Conservation (phyloP, 2,888 invertebrate species). For the Eilema griseolum region DNA sequence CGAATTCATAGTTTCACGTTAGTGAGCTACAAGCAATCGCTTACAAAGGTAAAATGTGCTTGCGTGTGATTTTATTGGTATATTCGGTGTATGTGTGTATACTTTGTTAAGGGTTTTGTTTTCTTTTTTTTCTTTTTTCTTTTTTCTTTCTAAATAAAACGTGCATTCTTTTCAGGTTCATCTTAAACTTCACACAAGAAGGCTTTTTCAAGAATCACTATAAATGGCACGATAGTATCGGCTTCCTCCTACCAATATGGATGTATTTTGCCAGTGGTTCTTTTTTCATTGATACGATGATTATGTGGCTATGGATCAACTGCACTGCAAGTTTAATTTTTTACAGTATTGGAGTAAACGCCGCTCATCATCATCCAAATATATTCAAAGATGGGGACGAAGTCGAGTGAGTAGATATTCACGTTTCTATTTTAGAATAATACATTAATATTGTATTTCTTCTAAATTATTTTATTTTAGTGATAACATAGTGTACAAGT, state of each 20-base stretch:
- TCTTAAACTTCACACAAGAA: constrained; percentile 60
- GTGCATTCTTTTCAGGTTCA: constrained; percentile 59
- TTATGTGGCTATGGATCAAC: constrained; percentile 87
- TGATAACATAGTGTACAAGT: no score
- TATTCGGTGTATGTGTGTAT: no score
- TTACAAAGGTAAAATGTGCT: no score
- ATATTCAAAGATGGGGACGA: constrained; percentile 92
- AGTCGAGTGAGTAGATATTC: constrained; percentile 81
- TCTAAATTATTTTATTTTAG: no score
- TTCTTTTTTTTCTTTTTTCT: no score
- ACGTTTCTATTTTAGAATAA: no score
- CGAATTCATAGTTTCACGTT: no score
- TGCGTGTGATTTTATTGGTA: no score
- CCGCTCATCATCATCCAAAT: constrained; percentile 92
- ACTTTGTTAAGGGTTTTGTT: no score
- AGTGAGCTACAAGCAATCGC: no score
- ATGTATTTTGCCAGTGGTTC: constrained; percentile 75
- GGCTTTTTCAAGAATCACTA: constrained; percentile 68
- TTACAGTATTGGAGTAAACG: constrained; percentile 89
- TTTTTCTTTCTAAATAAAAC: no score
- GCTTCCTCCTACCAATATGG: constrained; percentile 74
- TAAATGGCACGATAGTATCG: constrained; percentile 71
- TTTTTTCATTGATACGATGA: constrained; percentile 65
- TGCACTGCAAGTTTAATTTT: constrained; percentile 88
- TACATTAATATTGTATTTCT: no score